Percentiles rank a stretch among this genome's conserved stretches.
These are phyloP conservation scores for Lycaena phlaeas DNA, from an alignment of 2,888 invertebrate species.

Conservation along the genomic window DNA sequence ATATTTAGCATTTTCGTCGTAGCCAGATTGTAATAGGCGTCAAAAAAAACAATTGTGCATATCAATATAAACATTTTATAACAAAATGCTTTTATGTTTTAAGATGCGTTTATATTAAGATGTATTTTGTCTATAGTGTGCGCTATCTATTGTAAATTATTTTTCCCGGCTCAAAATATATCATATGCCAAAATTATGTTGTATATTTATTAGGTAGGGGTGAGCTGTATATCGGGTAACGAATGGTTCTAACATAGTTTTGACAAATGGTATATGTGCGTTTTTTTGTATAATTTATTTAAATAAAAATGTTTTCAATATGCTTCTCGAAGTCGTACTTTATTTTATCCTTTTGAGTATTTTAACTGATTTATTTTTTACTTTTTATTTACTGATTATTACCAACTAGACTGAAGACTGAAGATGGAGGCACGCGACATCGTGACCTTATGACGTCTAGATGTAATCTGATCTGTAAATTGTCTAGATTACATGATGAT, in stretches of 20 bases:
- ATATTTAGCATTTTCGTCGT: too few relatives aligned
- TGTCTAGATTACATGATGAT: too few relatives aligned
- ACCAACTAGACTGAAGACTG: too few relatives aligned
- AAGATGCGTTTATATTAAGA: background rate
- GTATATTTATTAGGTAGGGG: constrained; percentile 5
- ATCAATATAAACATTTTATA: background rate
- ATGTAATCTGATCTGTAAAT: too few relatives aligned
- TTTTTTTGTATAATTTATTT: constrained; percentile 9
- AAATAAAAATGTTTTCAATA: constrained; percentile 9
- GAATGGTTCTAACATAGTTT: constrained; percentile 13
- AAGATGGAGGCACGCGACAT: too few relatives aligned
- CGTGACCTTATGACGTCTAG: too few relatives aligned
- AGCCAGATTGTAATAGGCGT: too few relatives aligned
- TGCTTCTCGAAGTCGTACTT: background rate
- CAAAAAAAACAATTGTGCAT: too few relatives aligned
- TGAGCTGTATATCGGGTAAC: background rate
- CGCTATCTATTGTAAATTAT: constrained; percentile 9
- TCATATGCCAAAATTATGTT: constrained; percentile 15
- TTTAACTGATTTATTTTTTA: too few relatives aligned
- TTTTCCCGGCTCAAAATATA: constrained; percentile 10
- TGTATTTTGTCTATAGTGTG: constrained; percentile 9
- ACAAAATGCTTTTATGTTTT: background rate
- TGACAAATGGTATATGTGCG: constrained; percentile 17
- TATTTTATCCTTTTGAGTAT: background rate
- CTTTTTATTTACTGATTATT: too few relatives aligned